Base-by-base conservation (phyloP, 2,888 invertebrate genomes). In the Cremastinae sp. region DNA sequence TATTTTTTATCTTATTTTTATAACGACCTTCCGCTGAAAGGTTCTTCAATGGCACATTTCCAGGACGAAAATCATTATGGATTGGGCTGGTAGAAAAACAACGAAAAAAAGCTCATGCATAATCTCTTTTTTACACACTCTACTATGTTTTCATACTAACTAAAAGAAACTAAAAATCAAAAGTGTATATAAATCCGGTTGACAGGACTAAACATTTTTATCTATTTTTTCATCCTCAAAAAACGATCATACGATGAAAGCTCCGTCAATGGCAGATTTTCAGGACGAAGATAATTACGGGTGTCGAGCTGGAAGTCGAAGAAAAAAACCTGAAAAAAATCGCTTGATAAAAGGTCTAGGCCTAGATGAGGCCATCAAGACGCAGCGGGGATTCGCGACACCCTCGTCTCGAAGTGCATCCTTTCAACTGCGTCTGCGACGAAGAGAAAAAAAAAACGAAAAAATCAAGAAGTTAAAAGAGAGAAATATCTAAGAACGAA, bases 361-460 rank as follows among this genome's bases (percentile, higher is more conserved):
- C 69, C 78, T 83, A 85, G 86, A 88, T 88, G 88, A 88, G 88
- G 85, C 87, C 87, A 89, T 88, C 87, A 88, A 85, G 80, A 81
- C 89, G 75, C 89, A 88, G 89, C 89, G 79, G 89, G 89, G 85
- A 83, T 84, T 85, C 88, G 88, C 87, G 89, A 89, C 88, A 89
- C 87, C 87, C 88, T 84, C 85, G 86, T 88, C 86, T 84, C 68
- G 73, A 72, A 58, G 62, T 76, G 75, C 75, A 58, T 53, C 53
- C 80, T 47, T 49, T 28, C 75, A 65, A 18, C 41, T 39, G 58
- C 61, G 65, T 64, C 66, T 35, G 51, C 43, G 28, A 53, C 9
- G 8, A 64, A 55, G 45, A 62, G 77, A 81, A 56, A 39, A 53
- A 16, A 56, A 59, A 78, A 79, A 16, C 28, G 41, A 51, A 22